Evolutionary conservation across 2,797 vertebrate genomes (phyloP).

Genomic region (Anas georgica): DNA sequence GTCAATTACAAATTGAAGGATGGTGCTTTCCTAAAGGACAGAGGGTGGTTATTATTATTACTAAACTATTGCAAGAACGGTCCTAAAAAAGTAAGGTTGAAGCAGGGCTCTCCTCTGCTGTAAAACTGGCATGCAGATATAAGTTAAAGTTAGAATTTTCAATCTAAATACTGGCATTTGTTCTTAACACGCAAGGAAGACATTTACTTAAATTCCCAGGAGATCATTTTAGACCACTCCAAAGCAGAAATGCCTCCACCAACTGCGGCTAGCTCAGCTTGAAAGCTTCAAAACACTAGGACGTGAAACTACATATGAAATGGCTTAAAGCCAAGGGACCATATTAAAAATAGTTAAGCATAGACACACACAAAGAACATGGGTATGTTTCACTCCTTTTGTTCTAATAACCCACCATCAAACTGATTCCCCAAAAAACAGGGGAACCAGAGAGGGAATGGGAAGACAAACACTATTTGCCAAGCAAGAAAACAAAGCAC

Average conservation of each 20-base stretch:
- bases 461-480: not conserved
- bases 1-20: slow-evolving; percentile 40
- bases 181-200: not conserved
- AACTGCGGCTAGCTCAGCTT: not conserved
- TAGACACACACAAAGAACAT: no score
- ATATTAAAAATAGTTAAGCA: rapidly evolving
- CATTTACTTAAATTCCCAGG: not conserved
- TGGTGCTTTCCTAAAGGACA: slow-evolving; percentile 2
- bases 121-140: not conserved
- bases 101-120: not conserved
- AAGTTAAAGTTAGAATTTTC: not conserved
- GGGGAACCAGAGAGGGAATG: not conserved
- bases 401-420: not conserved
- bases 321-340: not conserved
- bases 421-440: no score
- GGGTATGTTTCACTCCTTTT: not conserved
- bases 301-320: rapidly evolving
- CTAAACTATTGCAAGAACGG: not conserved
- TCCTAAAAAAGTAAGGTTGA: not conserved
- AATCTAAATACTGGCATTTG: not conserved
- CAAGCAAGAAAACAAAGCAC: not conserved
- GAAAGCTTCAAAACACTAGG: not conserved
- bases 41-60: not conserved
- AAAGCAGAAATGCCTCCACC: not conserved
- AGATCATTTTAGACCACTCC: not conserved